Evolutionary conservation across 2,888 invertebrate species (phyloP).

Genomic region (Leptinotarsa rubiginosa): DNA sequence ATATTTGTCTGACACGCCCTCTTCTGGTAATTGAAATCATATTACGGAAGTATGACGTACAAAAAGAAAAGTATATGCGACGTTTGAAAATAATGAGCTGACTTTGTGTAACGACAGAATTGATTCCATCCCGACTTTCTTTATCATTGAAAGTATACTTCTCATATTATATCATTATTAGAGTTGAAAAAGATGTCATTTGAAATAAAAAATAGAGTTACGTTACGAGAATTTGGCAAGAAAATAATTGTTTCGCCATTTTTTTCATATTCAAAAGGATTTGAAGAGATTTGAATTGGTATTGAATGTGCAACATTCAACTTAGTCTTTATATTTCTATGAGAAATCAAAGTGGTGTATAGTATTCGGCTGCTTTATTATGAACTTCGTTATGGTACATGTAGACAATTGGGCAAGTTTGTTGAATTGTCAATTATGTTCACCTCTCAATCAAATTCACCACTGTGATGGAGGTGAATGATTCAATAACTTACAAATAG

Average conservation of each 20-base stretch:
- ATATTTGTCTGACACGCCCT: constrained; percentile 38
- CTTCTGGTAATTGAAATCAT: constrained; percentile 29
- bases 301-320: too few species aligned
- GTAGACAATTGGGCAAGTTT: too few species aligned
- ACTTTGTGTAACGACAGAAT: neutral
- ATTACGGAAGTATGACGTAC: constrained; percentile 13
- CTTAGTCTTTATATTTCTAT: too few species aligned
- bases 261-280: too few species aligned
- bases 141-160: neutral
- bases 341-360: too few species aligned
- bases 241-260: neutral
- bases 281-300: too few species aligned
- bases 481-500: too few species aligned
- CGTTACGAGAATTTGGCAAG: neutral
- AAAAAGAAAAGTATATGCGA: neutral
- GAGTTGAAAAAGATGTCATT: neutral
- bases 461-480: too few species aligned
- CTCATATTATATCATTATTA: neutral
- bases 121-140: neutral
- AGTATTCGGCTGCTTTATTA: too few species aligned
- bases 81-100: neutral
- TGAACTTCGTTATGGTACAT: too few species aligned
- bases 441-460: too few species aligned
- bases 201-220: neutral
- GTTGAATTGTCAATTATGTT: too few species aligned